Evolutionary conservation across 1,140 invertebrate genomes (phyloP), one percentile per base, ranked within the genome.

Genomic region (Drosophila suzukii): DNA sequence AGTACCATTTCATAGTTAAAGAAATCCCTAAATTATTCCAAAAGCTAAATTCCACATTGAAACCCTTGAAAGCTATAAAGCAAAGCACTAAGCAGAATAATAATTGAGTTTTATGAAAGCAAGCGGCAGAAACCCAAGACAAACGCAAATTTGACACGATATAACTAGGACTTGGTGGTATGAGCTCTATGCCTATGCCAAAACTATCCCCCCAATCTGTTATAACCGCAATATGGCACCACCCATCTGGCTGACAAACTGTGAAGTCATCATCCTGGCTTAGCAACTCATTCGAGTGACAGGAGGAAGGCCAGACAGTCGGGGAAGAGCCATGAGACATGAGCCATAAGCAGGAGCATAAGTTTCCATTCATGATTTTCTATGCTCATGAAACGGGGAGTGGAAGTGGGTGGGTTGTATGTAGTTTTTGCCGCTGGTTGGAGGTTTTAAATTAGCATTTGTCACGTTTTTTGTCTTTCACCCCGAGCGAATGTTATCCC

Each of bases 401-500:
- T 43, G 73, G 65, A 81, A 36, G 67, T 68, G 53, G 61, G 66
- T 81, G 63, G 78, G 74, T 67, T 63, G 41, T 55, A 46, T 32
- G 47, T 46, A 70, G 51, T 71, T 58, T 71, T 12, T 10, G 17
- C 8, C 43, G 36, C 43, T 67, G 55, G 78, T 61, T 70, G 86
- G 86, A 85, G 86, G 86, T 80, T 86, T 90, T 82, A 90, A 90
- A 86, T 90, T 90, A 90, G 86, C 81, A 90, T 90, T 90, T 90
- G 81, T 90, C 81, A 90, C 82, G 78, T 81, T 85, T 79, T 74
- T 85, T 67, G 73, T 76, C 73, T 75, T 78, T 54, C 49, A 68
- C 53, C 71, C 72, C 47, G 47, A 39, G 27, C 54, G 13, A 17
- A 12, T 55, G 58, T 15, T 60, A 38, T 63, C 27, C 60, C 17